These are phyloP conservation scores for Mamestra brassicae DNA, from an alignment of 2,888 invertebrate species.

Conservation along the genomic window DNA sequence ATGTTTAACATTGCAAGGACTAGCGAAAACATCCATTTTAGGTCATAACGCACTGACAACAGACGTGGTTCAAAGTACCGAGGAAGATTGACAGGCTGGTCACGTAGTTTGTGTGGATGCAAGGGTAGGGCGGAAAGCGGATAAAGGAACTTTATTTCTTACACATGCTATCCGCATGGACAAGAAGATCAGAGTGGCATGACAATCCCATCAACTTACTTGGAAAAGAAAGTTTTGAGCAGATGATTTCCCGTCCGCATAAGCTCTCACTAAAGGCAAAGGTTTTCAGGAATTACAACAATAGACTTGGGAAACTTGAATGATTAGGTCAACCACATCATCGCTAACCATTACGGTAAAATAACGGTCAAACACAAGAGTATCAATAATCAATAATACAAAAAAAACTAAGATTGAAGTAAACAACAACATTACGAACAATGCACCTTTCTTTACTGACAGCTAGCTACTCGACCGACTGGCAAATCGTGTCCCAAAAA, in stretches of 20 bases:
- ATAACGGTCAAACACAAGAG: not conserved
- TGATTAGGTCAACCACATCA: too few relatives aligned
- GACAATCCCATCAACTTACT: too few relatives aligned
- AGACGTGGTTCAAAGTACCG: slow-evolving; percentile 35
- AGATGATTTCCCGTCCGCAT: too few relatives aligned
- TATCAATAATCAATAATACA: not conserved
- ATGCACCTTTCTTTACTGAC: not conserved
- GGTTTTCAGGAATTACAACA: too few relatives aligned
- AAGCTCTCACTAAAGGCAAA: too few relatives aligned
- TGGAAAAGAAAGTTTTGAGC: too few relatives aligned
- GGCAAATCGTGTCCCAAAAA: slow-evolving; percentile 10
- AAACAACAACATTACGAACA: not conserved
- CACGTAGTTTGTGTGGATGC: slow-evolving; percentile 35
- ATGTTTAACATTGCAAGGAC: slow-evolving; percentile 44
- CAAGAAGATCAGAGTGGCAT: not conserved
- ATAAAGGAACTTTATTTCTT: not conserved
- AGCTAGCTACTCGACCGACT: not conserved
- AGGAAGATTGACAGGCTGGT: slow-evolving; percentile 45
- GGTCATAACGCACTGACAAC: slow-evolving; percentile 56
- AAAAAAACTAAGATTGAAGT: not conserved
- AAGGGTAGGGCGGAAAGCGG: slow-evolving; percentile 28
- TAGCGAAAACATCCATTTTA: slow-evolving; percentile 54
- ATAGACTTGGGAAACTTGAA: too few relatives aligned
- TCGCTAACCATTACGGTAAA: not conserved
- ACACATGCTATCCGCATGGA: too few relatives aligned